phyloP scores from a whole-genome alignment of 2,888 invertebrate species.

The Tuberolachnus salignus region DNA sequence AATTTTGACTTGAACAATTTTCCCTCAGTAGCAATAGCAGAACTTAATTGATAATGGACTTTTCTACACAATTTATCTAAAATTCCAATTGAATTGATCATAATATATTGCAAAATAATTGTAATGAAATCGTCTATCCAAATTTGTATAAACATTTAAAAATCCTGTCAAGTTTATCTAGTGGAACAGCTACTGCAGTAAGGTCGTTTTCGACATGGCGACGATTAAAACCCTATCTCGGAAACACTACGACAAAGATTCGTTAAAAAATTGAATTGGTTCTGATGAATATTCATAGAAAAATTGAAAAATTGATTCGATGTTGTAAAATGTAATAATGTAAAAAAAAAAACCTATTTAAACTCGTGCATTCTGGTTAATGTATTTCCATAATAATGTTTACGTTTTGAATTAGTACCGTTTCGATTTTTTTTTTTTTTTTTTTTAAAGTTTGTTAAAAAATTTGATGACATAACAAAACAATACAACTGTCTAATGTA shows the following conservation, averaged over 20 bases:
- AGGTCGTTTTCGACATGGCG: conserved; percentile 3
- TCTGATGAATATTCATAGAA: not conserved
- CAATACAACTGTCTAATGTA: not conserved
- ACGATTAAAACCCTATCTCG: not conserved
- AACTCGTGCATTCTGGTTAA: too few relatives aligned
- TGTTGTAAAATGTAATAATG: not conserved
- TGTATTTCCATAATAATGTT: not conserved
- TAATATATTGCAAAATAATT: conserved; percentile 13
- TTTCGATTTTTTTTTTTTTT: too few relatives aligned
- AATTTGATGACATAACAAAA: not conserved
- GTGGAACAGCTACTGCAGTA: conserved; percentile 12
- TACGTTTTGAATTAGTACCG: not conserved
- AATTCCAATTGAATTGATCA: not conserved
- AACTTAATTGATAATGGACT: conserved; percentile 8
- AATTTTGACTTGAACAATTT: not conserved
- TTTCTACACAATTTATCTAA: not conserved
- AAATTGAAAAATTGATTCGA: not conserved
- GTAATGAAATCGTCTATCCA: conserved; percentile 12
- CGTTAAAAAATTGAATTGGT: conserved; percentile 6
- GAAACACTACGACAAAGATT: not conserved
- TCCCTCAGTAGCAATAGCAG: conserved; percentile 11
- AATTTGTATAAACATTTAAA: conserved; percentile 10
- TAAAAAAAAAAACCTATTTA: too few relatives aligned
- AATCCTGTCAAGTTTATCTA: not conserved
- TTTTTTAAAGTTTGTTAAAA: too few relatives aligned